A percentile compares a stretch with the other conserved stretches of the same genome.
Evolutionary conservation across 2,888 invertebrate genomes (phyloP).

Genomic region (Tineola bisselliella): DNA sequence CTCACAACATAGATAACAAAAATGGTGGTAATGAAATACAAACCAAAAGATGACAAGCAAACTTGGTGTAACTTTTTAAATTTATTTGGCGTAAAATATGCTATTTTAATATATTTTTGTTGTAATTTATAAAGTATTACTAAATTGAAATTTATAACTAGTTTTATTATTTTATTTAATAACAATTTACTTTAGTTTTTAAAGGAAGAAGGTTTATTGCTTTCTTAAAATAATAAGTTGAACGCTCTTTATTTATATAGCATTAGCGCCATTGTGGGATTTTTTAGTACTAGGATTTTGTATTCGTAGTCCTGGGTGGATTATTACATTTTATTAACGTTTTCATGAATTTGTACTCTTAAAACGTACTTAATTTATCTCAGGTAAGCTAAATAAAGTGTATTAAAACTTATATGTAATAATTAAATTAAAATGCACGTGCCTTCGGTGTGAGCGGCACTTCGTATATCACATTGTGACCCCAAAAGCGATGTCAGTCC

Average conservation of each 20-base stretch:
- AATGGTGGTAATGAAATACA: constrained; percentile 18
- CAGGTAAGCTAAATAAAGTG: constrained; percentile 44
- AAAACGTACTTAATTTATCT: constrained; percentile 50
- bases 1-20: too few relatives aligned
- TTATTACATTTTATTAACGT: constrained; percentile 60
- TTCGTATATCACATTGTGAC: constrained; percentile 48
- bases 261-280: constrained; percentile 33
- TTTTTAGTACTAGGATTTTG: constrained; percentile 60
- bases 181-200: too few relatives aligned
- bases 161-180: neutral
- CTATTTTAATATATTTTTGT: too few relatives aligned
- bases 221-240: constrained; percentile 17
- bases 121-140: too few relatives aligned
- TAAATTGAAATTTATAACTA: neutral
- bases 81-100: too few relatives aligned
- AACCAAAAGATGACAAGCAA: constrained; percentile 21
- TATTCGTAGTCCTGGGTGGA: constrained; percentile 67
- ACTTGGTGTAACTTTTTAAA: neutral
- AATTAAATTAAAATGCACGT: neutral
- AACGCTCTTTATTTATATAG: constrained; percentile 24
- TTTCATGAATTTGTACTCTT: constrained; percentile 59
- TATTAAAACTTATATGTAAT: neutral
- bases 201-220: constrained; percentile 3
- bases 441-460: neutral
- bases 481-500: constrained; percentile 52